Base-by-base conservation (phyloP, 2,888 invertebrate genomes). In the Dastarcus helophoroides region DNA sequence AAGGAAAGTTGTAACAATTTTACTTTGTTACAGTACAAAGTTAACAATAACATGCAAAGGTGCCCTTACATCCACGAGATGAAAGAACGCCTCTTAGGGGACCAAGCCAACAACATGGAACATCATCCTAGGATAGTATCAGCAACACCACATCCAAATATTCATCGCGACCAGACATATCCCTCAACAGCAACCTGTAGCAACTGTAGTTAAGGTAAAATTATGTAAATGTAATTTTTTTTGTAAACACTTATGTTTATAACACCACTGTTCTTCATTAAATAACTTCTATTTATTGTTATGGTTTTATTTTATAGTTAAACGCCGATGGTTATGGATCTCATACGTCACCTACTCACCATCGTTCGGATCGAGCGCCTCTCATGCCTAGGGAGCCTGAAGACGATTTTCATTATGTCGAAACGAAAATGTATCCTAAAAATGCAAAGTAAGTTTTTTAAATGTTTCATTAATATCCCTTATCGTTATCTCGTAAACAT, bases 401-500 rank as follows among this genome's bases (percentile, higher is more conserved):
- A 50, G 76, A 76, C 53, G 76, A 78, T 53, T 75, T 70, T 40
- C 74, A 74, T 51, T 73, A 73, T 51, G 64, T 65, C 54, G 68
- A 68, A 52, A 64, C 65, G 26, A 64, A 68, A 34, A 42, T 64
- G 58, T 42, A 67, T 65, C 86, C 88, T 46, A 89, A 88, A 67
- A 89, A 89, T 73, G 88, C 88, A 63, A 88, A 88, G 88, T 88
- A 63, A 83, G 86, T 77, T n/a, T n/a, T n/a, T n/a, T n/a, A n/a
- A n/a, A n/a, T n/a, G n/a, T n/a, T n/a, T n/a, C n/a, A n/a, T n/a
- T n/a, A n/a, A n/a, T n/a, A n/a, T n/a, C n/a, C n/a, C n/a, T n/a
- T n/a, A n/a, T n/a, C n/a, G n/a, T n/a, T n/a, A n/a, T n/a, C n/a
- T n/a, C n/a, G n/a, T n/a, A n/a, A n/a, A n/a, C n/a, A n/a, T n/a